Evolutionary conservation across 53 echinoderm and acorn worm genomes (phyloP), one percentile per base, ranked within the genome.

Genomic region (Antedon mediterranea): DNA sequence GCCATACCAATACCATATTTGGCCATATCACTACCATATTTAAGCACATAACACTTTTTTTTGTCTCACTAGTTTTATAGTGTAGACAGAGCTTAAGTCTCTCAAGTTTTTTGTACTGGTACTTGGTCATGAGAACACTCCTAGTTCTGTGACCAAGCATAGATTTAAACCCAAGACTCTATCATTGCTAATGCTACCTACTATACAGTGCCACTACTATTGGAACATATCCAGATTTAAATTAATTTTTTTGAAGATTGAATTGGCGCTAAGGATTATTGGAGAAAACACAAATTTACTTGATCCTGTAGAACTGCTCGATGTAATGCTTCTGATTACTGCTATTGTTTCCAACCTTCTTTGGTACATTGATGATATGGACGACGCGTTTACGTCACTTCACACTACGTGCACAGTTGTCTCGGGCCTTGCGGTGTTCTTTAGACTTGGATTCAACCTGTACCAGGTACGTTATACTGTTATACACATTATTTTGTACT

Each of bases 361-460:
- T 18, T 88, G 86, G 92, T 97, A 97, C 72, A 28, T 87, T 43
- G 43, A 37, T n/a, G 31, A 30, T 72, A 14, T 76, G 3, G 28
- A 0, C 6, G 76, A 76, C 4, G 57, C 2, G 15, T 3, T 11
- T 8, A 32, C 14, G 20, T 37, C 29, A 7, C 15, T 76, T 32
- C 43, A 87, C 37, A 78, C 86, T 26, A 7, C 85, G 26, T 88
- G 86, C 71, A 84, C 82, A 44, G 87, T 97, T 71, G 81, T 89
- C 29, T 80, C 88, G 15, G 88, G 98, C 9, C 32, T 97, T 41
- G 92, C 86, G 32, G 90, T 97, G 27, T 43, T 86, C 3, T 84
- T 88, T 75, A 86, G 98, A 70, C 76, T 92, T 28, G 92, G 98
- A 8, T 87, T 92, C 74, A 97, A 97, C 78, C 92, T 92, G 4